These are phyloP conservation scores for Amphipoea oculea DNA, from an alignment of 2,888 invertebrate species.

Conservation along the genomic window DNA sequence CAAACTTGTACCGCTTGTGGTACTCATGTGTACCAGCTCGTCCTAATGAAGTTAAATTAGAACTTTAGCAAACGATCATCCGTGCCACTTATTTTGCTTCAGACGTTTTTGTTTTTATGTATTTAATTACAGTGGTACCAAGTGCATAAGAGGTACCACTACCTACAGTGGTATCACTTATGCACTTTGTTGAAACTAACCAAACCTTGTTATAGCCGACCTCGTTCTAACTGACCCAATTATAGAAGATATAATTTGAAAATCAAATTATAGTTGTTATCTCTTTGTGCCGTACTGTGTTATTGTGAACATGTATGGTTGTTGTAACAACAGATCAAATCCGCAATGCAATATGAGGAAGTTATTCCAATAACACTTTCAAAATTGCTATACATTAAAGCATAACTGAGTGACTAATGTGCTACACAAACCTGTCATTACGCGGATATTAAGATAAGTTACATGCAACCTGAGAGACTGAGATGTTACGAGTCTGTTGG, in stretches of 20 bases:
- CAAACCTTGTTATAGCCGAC: background rate
- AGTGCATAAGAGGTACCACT: no score
- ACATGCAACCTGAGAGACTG: slow-evolving; percentile 58
- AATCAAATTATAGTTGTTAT: slow-evolving; percentile 31
- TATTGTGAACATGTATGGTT: slow-evolving; percentile 30
- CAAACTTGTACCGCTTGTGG: no score
- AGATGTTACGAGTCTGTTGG: slow-evolving; percentile 53
- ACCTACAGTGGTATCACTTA: background rate
- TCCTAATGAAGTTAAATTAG: background rate
- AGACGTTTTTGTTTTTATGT: background rate
- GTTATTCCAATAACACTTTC: slow-evolving; percentile 54
- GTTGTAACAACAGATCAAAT: slow-evolving; percentile 33
- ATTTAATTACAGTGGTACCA: background rate
- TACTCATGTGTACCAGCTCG: no score
- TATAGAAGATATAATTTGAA: slow-evolving; percentile 8
- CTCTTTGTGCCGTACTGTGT: slow-evolving; percentile 9
- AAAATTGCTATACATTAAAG: slow-evolving; percentile 64
- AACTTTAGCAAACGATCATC: background rate
- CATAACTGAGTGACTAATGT: slow-evolving; percentile 58
- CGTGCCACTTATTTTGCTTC: background rate
- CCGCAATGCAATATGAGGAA: slow-evolving; percentile 62
- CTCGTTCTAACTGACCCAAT: background rate
- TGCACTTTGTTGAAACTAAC: no score
- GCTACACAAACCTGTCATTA: slow-evolving; percentile 66
- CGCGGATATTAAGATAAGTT: slow-evolving; percentile 58